phyloP scores from a whole-genome alignment of 2,888 invertebrate species.

The Clitarchus hookeri region DNA sequence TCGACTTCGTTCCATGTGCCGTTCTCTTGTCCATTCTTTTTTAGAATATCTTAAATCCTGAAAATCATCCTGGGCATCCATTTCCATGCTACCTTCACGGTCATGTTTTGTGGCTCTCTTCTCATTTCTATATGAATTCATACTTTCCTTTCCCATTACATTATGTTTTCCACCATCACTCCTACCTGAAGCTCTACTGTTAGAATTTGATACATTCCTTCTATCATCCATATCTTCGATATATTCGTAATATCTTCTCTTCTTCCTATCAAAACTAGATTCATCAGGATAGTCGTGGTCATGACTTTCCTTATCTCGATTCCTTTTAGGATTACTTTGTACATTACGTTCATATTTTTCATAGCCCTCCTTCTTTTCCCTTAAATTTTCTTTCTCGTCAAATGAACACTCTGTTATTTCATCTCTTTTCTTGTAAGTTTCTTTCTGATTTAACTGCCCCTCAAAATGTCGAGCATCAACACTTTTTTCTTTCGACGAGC shows the following conservation, averaged over 20 bases:
- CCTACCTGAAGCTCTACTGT: constrained; percentile 24
- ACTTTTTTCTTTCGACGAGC: constrained; percentile 25
- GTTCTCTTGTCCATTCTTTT: not conserved
- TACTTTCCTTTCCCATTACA: constrained; percentile 48
- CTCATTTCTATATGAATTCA: not conserved
- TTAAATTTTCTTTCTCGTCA: constrained; percentile 24
- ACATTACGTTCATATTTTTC: not conserved
- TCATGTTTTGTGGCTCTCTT: not conserved
- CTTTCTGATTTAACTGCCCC: constrained; percentile 26
- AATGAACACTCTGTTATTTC: constrained; percentile 18
- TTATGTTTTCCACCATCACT: constrained; percentile 42
- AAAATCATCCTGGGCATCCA: constrained; percentile 35
- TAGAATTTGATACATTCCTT: constrained; percentile 12
- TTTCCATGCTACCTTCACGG: constrained; percentile 27
- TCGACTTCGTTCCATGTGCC: not conserved
- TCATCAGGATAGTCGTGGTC: not conserved
- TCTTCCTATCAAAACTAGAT: constrained; percentile 24
- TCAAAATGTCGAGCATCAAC: not conserved
- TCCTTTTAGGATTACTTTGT: not conserved
- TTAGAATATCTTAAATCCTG: not conserved
- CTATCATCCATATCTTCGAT: constrained; percentile 23
- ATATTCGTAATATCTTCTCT: constrained; percentile 24
- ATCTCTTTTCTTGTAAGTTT: constrained; percentile 33
- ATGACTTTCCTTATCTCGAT: not conserved
- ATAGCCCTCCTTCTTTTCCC: not conserved